Evolutionary conservation across 2,888 invertebrate genomes (phyloP).

Genomic region (Leptopilina drosophilae): DNA sequence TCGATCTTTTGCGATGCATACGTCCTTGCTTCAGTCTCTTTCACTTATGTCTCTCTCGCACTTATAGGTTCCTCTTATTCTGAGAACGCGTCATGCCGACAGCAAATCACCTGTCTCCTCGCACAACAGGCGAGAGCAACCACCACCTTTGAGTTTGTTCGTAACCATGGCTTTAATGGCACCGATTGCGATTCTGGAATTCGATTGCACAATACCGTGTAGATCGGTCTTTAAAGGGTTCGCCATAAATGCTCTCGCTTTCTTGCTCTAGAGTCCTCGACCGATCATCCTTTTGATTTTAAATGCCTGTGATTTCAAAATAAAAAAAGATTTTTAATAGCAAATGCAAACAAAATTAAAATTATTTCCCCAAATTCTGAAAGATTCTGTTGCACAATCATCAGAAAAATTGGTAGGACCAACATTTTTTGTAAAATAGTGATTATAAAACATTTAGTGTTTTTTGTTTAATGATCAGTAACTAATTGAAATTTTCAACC

Average conservation of each 20-base stretch:
- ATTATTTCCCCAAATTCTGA: too few relatives aligned
- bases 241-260: slow-evolving; percentile 40
- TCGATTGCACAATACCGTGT: slow-evolving; percentile 50
- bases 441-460: too few relatives aligned
- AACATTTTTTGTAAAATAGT: too few relatives aligned
- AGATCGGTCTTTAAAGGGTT: slow-evolving; percentile 41
- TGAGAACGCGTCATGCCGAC: slow-evolving; percentile 43
- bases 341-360: too few relatives aligned
- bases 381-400: too few relatives aligned
- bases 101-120: slow-evolving; percentile 55
- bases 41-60: slow-evolving; percentile 25
- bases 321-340: too few relatives aligned
- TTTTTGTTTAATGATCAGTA: too few relatives aligned
- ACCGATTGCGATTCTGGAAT: slow-evolving; percentile 52
- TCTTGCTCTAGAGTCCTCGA: slow-evolving; percentile 16
- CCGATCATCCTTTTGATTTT: slow-evolving; percentile 36
- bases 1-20: slow-evolving; percentile 46
- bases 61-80: slow-evolving; percentile 36
- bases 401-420: too few relatives aligned
- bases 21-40: slow-evolving; percentile 45
- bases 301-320: not conserved
- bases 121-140: slow-evolving; percentile 52
- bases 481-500: too few relatives aligned
- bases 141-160: slow-evolving; percentile 49
- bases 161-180: slow-evolving; percentile 42